Percentiles rank a stretch among this genome's conserved stretches.
These are phyloP conservation scores for Patella caerulea DNA, from an alignment of 2,888 invertebrate genomes.

Conservation along the genomic window DNA sequence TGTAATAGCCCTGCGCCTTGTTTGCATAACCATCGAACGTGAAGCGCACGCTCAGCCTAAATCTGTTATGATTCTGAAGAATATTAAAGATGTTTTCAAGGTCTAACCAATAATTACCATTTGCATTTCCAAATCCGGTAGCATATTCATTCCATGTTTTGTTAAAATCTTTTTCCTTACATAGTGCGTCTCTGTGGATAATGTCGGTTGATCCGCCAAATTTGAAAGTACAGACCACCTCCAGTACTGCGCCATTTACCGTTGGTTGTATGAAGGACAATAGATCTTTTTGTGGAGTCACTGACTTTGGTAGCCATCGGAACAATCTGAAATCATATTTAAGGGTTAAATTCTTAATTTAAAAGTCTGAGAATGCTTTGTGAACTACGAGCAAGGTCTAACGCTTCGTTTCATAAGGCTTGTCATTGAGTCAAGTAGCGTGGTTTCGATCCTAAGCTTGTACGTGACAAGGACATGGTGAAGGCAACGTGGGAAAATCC, in stretches of 20 bases:
- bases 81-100: background rate
- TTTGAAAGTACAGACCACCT: background rate
- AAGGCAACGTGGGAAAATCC: no score
- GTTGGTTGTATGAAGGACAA: background rate
- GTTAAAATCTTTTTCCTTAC: background rate
- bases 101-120: background rate
- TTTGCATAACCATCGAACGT: no score
- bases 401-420: no score
- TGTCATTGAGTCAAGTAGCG: no score
- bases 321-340: background rate
- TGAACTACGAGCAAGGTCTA: no score
- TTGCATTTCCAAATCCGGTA: background rate
- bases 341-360: background rate
- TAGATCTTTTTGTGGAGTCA: background rate
- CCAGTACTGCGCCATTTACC: background rate
- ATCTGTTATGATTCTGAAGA: no score
- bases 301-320: background rate
- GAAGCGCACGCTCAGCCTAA: no score
- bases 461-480: no score
- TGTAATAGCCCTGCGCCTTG: no score
- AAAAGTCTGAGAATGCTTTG: no score
- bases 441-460: no score
- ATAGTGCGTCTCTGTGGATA: background rate
- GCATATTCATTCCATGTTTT: background rate
- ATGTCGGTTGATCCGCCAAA: background rate